Evolutionary conservation across 2,888 invertebrate species (phyloP), one percentile per base, ranked within the genome.

Genomic region (Acrobasis repandana): DNA sequence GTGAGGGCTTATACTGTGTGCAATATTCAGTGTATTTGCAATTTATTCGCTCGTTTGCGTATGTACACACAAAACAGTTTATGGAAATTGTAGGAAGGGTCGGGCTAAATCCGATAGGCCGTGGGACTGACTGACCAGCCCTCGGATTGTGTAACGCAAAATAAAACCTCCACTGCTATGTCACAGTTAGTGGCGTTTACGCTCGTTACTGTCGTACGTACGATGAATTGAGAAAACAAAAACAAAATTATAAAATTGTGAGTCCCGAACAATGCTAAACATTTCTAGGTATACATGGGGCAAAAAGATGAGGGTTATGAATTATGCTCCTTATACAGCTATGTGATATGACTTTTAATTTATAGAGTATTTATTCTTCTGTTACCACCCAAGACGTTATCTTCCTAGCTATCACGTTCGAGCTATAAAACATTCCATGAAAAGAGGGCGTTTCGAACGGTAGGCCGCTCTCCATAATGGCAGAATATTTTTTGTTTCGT

Each of bases 51-150:
- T 59, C 70, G 71, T 73, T 76, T 74, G 73, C 67, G 69, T 77
- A 75, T 77, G 75, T 75, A 72, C 72, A 74, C 69, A 67, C 67
- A 64, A 77, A 80, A 78, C 76, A 72, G 72, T 75, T 78, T 75
- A 78, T 79, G 76, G 72, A 77, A 77, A 82, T 76, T 67, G 63
- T 64, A 61, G 63, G 60, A 58, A 66, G 67, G 72, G 66, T 68
- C 72, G 67, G 62, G 67, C 66, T 65, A 71, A 77, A 73, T 70
- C 70, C 67, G 63, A 66, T 69, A 61, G 66, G 61, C 65, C 49
- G 62, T 57, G 56, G 54, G 46, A 20, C 14, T 34, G 46, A 20
- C 14, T 34, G 38, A 18, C 11, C 43, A 36, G 36, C 15, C 34
- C 14, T 9, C 36, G 58, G 50, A 15, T 49, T 58, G 38, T 38